phyloP scores from a whole-genome alignment of 2,797 vertebrate genomes.

The Danio albolineatus region DNA sequence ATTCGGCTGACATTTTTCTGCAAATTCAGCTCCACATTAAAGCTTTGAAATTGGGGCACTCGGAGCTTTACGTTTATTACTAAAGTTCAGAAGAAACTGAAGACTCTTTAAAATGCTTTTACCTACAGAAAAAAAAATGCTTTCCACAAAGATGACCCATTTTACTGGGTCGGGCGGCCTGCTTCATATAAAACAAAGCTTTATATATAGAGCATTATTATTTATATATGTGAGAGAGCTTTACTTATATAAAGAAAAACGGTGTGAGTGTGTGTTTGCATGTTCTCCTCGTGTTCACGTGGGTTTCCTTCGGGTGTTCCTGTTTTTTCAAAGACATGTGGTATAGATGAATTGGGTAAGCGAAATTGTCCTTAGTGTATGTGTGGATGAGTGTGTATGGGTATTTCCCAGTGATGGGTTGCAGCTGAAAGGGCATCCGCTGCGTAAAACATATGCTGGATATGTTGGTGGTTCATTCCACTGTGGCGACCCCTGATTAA shows the following conservation, averaged over 20 bases:
- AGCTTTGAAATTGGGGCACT: conserved; percentile 16
- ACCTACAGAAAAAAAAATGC: conserved; percentile 24
- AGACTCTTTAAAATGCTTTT: conserved; percentile 22
- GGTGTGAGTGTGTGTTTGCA: neutral
- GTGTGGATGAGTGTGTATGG: too few relatives aligned
- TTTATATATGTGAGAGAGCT: neutral
- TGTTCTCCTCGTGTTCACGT: too few relatives aligned
- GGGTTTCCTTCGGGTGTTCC: too few relatives aligned
- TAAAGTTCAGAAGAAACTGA: conserved; percentile 34
- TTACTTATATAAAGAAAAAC: conserved; percentile 5
- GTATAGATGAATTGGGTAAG: too few relatives aligned
- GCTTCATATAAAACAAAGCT: neutral
- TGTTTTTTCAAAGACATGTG: too few relatives aligned
- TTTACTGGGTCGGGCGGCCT: neutral
- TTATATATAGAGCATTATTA: neutral
- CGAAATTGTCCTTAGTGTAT: too few relatives aligned
- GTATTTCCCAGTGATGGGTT: too few relatives aligned
- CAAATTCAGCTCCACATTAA: neutral
- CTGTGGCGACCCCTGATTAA: too few relatives aligned
- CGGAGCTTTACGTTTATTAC: conserved; percentile 29
- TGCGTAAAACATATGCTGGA: too few relatives aligned
- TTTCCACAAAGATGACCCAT: conserved; percentile 17
- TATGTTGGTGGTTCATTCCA: too few relatives aligned
- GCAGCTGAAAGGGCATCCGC: too few relatives aligned
- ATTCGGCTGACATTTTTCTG: neutral